Conservation (phyloP, 2,888 invertebrate species). For the Patella depressa region DNA sequence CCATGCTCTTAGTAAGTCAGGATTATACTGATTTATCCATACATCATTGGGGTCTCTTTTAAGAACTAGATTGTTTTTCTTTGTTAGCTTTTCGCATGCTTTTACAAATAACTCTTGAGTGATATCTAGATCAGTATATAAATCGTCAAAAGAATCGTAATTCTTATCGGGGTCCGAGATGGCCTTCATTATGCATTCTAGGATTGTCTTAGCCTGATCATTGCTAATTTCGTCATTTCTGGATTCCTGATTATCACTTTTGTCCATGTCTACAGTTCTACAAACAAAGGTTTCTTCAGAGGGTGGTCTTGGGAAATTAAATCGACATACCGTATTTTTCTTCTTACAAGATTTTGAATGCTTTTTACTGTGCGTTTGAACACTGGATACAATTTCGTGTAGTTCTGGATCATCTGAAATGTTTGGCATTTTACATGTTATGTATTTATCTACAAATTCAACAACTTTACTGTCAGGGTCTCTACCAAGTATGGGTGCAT, state of each 20-base stretch:
- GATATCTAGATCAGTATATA: neutral
- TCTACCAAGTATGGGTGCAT: slow-evolving; percentile 37
- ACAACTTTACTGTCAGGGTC: slow-evolving; percentile 32
- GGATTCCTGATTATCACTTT: slow-evolving; percentile 6
- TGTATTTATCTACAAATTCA: slow-evolving; percentile 29
- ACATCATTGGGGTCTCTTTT: slow-evolving; percentile 14
- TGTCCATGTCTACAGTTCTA: slow-evolving; percentile 1
- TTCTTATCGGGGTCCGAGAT: neutral
- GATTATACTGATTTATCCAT: slow-evolving; percentile 26
- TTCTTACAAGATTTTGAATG: slow-evolving; percentile 34
- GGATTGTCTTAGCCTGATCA: neutral
- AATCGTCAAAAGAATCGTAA: neutral
- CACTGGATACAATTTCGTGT: slow-evolving; percentile 17
- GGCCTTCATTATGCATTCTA: neutral
- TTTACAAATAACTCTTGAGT: neutral
- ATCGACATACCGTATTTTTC: slow-evolving; percentile 28
- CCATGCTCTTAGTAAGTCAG: slow-evolving; percentile 6
- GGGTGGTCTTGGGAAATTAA: slow-evolving; percentile 26
- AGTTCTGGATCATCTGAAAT: slow-evolving; percentile 22
- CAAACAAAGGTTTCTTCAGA: neutral
- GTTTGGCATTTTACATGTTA: slow-evolving; percentile 33
- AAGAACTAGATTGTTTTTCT: neutral
- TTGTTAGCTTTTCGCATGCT: neutral
- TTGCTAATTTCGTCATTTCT: neutral
- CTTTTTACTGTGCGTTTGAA: slow-evolving; percentile 29